These are phyloP conservation scores for Campoletis sonorensis DNA, from an alignment of 1,140 invertebrate species.

Conservation along the genomic window DNA sequence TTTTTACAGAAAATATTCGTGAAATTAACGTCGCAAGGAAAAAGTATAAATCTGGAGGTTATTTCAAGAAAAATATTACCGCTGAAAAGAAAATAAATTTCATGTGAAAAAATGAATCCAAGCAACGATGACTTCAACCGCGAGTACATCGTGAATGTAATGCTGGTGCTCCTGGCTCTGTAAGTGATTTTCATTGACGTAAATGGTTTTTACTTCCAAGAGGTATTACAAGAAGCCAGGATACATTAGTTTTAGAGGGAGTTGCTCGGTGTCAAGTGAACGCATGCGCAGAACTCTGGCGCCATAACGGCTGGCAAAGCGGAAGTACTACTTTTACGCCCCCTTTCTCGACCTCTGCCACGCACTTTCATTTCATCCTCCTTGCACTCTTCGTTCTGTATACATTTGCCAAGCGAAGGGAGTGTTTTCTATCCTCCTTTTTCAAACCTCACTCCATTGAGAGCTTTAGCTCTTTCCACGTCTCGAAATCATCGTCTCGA, in stretches of 20 bases:
- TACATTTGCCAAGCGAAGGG: neutral
- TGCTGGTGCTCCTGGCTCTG: no score
- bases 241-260: neutral
- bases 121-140: no score
- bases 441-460: conserved; percentile 28
- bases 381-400: conserved; percentile 46
- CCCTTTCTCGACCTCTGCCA: conserved; percentile 20
- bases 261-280: conserved; percentile 10
- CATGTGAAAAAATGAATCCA: no score
- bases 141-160: no score
- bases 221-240: no score
- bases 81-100: no score
- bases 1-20: no score
- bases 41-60: no score
- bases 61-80: no score
- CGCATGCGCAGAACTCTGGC: conserved; percentile 51
- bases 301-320: conserved; percentile 63
- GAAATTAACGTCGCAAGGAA: no score
- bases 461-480: conserved; percentile 45
- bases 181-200: no score
- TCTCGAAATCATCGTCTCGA: conserved; percentile 66
- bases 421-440: conserved; percentile 45
- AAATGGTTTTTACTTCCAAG: no score
- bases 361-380: conserved; percentile 42
- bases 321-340: conserved; percentile 70